Percentiles rank a stretch among this genome's conserved stretches.
phyloP scores from a whole-genome alignment of 2,888 invertebrate genomes.

The Drosophila macrospina region DNA sequence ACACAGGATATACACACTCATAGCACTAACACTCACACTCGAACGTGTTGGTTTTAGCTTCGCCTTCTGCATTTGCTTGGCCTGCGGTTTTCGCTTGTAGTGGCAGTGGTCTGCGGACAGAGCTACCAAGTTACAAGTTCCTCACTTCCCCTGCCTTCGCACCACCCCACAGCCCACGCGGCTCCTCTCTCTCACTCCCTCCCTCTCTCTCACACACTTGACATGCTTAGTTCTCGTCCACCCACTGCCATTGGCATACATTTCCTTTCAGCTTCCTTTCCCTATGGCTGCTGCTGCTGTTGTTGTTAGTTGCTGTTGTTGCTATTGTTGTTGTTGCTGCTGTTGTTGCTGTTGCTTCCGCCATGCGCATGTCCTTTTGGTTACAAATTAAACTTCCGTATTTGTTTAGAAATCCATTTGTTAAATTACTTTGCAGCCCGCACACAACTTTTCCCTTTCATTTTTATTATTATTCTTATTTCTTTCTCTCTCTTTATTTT shows the following conservation, averaged over 20 bases:
- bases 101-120: constrained; percentile 69
- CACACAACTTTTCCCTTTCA: constrained; percentile 54
- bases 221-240: constrained; percentile 1
- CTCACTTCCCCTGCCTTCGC: no score
- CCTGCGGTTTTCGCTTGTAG: constrained; percentile 74
- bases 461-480: constrained; percentile 36
- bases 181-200: neutral
- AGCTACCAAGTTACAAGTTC: constrained; percentile 36
- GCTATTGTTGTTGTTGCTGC: constrained; percentile 17
- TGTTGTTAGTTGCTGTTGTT: constrained; percentile 26
- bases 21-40: constrained; percentile 37
- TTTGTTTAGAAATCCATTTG: constrained; percentile 82
- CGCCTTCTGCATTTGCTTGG: constrained; percentile 65
- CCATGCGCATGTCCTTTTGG: constrained; percentile 72
- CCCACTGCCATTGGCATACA: constrained; percentile 74
- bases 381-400: constrained; percentile 81
- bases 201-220: neutral
- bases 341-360: constrained; percentile 47
- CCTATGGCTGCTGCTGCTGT: neutral
- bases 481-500: constrained; percentile 8
- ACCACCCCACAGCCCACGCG: no score
- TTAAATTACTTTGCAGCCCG: constrained; percentile 76
- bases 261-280: constrained; percentile 71
- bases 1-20: constrained; percentile 38
- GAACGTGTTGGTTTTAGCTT: constrained; percentile 62